Base-by-base conservation (phyloP, 1,140 invertebrate genomes). In the Planococcus citri region DNA sequence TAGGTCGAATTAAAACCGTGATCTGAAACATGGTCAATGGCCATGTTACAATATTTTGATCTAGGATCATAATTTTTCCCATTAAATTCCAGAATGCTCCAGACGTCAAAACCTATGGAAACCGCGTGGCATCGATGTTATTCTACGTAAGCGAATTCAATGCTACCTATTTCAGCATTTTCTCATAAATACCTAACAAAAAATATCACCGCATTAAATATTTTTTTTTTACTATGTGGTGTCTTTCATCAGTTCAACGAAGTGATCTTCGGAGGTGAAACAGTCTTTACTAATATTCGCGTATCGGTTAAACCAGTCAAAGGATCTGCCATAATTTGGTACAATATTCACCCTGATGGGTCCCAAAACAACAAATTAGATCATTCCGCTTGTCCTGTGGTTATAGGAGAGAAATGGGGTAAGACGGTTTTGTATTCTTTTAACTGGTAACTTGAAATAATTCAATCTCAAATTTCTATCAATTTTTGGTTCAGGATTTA, bases 171-270 rank as follows among this genome's bases (percentile, higher is more conserved):
- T 6, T 33, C 4, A 33, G 4, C 29, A 33, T 33, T 33, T 33
- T 33, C 3, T 6, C 29, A 33, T n/a, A n/a, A n/a, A n/a, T n/a
- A n/a, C n/a, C n/a, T n/a, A n/a, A n/a, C n/a, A n/a, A n/a, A n/a
- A n/a, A n/a, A n/a, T n/a, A n/a, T n/a, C n/a, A n/a, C n/a, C n/a
- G n/a, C n/a, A n/a, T n/a, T n/a, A 6, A 33, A 33, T 12, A 33
- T 33, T 12, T 3, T 33, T 33, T 33, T 12, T n/a, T n/a, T n/a
- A n/a, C n/a, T n/a, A n/a, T n/a, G n/a, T n/a, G n/a, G n/a, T n/a
- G n/a, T n/a, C n/a, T n/a, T n/a, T n/a, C n/a, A n/a, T n/a, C 75
- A 97, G 92, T 94, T 98, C 92, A 92, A 88, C 73, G 92, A 97
- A 76, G 94, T 97, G 68, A 85, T 90, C 69, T 93, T 94, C 78